phyloP scores from a whole-genome alignment of 2,797 vertebrate species.

The Coendou prehensilis region DNA sequence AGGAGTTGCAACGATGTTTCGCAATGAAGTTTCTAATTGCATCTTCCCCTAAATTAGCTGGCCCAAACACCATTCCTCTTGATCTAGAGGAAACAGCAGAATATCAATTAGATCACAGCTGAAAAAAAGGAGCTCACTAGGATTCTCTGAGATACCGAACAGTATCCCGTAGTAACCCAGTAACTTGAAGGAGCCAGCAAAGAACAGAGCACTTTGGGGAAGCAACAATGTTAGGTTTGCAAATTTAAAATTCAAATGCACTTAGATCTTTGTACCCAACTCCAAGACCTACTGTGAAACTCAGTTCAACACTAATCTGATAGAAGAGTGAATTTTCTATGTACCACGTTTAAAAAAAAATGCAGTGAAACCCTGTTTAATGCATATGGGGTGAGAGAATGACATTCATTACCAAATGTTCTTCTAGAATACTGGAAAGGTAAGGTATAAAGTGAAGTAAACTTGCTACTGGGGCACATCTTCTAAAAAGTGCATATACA shows the following conservation, averaged over 20 bases:
- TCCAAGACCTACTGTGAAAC: conserved; percentile 82
- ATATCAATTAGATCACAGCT: conserved; percentile 78
- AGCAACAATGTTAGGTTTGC: conserved; percentile 80
- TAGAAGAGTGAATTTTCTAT: conserved; percentile 63
- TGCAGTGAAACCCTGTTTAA: conserved; percentile 65
- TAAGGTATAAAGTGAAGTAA: conserved; percentile 59
- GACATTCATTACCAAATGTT: conserved; percentile 76
- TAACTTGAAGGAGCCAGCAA: conserved; percentile 78
- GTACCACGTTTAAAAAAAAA: conserved; percentile 68
- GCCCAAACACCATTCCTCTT: conserved; percentile 95
- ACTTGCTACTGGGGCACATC: conserved; percentile 42
- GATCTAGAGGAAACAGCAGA: conserved; percentile 88
- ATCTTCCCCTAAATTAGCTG: conserved; percentile 95
- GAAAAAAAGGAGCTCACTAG: conserved; percentile 74
- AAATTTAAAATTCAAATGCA: conserved; percentile 86
- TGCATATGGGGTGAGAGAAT: conserved; percentile 73
- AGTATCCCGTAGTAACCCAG: conserved; percentile 83
- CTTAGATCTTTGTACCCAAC: conserved; percentile 82
- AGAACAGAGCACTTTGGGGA: conserved; percentile 79
- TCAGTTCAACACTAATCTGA: conserved; percentile 79
- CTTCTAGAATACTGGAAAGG: conserved; percentile 54
- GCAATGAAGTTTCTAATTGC: conserved; percentile 95
- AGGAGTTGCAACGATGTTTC: conserved; percentile 95
- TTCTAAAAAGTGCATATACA: conserved; percentile 40
- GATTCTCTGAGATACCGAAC: conserved; percentile 81